A percentile compares a stretch with the other conserved stretches of the same genome.
Evolutionary conservation across 2,888 invertebrate genomes (phyloP).

Genomic region (Drosophila histrio): DNA sequence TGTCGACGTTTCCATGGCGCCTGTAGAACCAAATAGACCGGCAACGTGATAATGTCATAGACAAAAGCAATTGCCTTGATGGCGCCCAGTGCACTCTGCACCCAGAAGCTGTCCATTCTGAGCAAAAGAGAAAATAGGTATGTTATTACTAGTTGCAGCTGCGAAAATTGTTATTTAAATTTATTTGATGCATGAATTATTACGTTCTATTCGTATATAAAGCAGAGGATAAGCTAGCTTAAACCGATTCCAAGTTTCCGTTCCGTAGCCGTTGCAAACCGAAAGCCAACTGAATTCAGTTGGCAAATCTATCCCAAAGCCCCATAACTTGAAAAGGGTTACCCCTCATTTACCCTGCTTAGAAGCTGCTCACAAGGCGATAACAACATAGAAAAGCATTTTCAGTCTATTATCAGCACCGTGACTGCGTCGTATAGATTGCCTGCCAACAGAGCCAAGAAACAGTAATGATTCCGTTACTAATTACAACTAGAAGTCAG

Average conservation of each 20-base stretch:
- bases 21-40: slow-evolving; percentile 94
- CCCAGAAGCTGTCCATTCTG: slow-evolving; percentile 88
- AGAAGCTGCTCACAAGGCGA: slow-evolving; percentile 19
- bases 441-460: slow-evolving; percentile 3
- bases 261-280: slow-evolving; percentile 51
- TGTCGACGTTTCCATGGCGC: slow-evolving; percentile 94
- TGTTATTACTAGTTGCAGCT: slow-evolving; percentile 18
- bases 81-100: slow-evolving; percentile 89
- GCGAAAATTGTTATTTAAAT: slow-evolving; percentile 3
- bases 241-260: slow-evolving; percentile 21
- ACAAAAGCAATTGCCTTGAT: slow-evolving; percentile 92
- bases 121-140: slow-evolving; percentile 40
- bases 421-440: not conserved
- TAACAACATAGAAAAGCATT: slow-evolving; percentile 52
- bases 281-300: slow-evolving; percentile 64
- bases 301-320: slow-evolving; percentile 58
- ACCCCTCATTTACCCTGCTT: slow-evolving; percentile 24
- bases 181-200: not conserved
- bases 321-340: slow-evolving; percentile 47
- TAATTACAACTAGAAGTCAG: slow-evolving; percentile 8
- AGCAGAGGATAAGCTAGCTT: too few species aligned
- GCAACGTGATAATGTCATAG: slow-evolving; percentile 95
- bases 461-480: slow-evolving; percentile 2
- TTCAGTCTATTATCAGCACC: slow-evolving; percentile 33
- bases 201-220: too few species aligned